phyloP scores from a whole-genome alignment of 1,140 invertebrate species.

The Scaptomyza hsui region DNA sequence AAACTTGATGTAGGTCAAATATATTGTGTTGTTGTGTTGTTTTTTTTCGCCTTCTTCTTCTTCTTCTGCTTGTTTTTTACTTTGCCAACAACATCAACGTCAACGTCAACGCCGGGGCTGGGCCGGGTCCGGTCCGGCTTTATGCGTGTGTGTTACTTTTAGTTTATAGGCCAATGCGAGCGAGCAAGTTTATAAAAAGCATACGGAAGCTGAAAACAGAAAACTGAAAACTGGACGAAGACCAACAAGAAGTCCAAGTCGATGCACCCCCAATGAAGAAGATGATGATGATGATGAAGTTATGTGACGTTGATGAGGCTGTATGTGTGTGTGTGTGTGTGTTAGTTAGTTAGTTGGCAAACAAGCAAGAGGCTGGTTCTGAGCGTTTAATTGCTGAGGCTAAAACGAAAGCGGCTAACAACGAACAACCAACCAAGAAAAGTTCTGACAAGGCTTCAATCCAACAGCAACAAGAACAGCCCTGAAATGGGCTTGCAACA shows the following conservation, averaged over 20 bases:
- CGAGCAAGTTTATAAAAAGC: conserved; percentile 68
- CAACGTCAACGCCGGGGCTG: conserved; percentile 26
- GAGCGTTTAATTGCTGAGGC: conserved; percentile 60
- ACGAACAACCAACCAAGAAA: conserved; percentile 20
- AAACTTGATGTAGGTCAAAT: conserved; percentile 83
- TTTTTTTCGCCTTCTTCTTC: not conserved
- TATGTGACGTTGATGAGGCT: conserved; percentile 49
- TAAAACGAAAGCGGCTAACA: conserved; percentile 36
- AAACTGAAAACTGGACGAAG: conserved; percentile 40
- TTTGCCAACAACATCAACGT: conserved; percentile 45
- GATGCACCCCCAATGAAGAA: conserved; percentile 35
- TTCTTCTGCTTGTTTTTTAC: conserved; percentile 25
- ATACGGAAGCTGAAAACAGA: conserved; percentile 41
- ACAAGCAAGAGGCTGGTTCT: conserved; percentile 32
- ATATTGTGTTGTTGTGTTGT: conserved; percentile 28
- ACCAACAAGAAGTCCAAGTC: conserved; percentile 20
- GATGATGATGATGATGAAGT: conserved; percentile 48
- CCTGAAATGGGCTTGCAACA: conserved; percentile 1
- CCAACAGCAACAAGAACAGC: too few species aligned
- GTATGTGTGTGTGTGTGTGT: not conserved
- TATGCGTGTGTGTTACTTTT: conserved; percentile 50
- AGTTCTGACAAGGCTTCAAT: conserved; percentile 44
- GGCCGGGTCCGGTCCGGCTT: conserved; percentile 2
- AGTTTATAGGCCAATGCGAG: conserved; percentile 77
- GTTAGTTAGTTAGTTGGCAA: conserved; percentile 16